Evolutionary conservation across 2,113 vertebrate species (phyloP).

Genomic region (Aix galericulata): DNA sequence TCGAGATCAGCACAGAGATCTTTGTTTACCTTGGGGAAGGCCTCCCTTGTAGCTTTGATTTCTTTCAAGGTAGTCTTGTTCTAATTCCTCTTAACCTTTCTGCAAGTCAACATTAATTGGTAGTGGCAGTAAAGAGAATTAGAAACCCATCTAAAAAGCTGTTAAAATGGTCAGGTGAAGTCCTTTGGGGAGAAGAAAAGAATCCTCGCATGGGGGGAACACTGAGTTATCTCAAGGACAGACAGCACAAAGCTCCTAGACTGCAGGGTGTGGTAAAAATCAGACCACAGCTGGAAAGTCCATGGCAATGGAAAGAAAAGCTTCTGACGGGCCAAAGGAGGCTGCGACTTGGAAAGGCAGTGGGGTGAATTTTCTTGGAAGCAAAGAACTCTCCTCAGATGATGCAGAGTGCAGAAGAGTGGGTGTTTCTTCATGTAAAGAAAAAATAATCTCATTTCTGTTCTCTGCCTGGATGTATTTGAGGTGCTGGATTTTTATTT

Average conservation of each 20-base stretch:
- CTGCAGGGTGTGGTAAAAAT: background rate
- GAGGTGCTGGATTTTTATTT: background rate
- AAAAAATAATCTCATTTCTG: background rate
- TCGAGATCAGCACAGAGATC: background rate
- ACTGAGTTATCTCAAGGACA: background rate
- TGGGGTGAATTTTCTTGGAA: background rate
- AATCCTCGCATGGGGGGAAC: fast-evolving
- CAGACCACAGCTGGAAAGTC: background rate
- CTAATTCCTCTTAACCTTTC: background rate
- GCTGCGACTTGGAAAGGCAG: background rate
- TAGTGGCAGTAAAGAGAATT: background rate
- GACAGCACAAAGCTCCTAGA: background rate
- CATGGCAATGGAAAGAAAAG: background rate
- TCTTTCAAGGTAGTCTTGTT: background rate
- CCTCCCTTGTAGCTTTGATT: background rate
- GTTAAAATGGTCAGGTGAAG: background rate
- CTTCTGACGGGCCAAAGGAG: background rate
- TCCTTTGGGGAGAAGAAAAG: background rate
- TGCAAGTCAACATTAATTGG: background rate
- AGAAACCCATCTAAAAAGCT: background rate
- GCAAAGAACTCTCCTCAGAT: background rate
- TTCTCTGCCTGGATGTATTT: background rate
- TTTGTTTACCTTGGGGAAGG: background rate
- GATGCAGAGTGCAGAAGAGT: background rate
- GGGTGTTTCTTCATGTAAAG: background rate